phyloP scores from a whole-genome alignment of 2,888 invertebrate species.

The Crepidodera aurea region DNA sequence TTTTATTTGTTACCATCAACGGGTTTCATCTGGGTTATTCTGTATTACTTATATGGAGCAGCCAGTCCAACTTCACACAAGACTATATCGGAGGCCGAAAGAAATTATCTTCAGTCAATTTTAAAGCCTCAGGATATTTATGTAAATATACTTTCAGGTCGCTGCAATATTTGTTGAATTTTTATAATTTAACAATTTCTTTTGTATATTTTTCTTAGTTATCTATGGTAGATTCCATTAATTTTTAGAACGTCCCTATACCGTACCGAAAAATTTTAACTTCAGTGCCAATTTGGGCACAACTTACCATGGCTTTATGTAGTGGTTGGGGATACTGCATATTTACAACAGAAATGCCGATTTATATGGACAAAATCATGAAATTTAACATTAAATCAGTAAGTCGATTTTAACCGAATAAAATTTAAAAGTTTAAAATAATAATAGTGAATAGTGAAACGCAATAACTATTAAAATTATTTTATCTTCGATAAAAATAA shows the following conservation, averaged over 20 bases:
- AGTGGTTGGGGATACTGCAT: conserved; percentile 5
- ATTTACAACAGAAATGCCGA: conserved; percentile 11
- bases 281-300: conserved; percentile 6
- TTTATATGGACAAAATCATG: conserved; percentile 20
- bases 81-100: conserved; percentile 2
- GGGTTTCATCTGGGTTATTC: not conserved
- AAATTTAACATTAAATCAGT: conserved; percentile 7
- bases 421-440: too few relatives aligned
- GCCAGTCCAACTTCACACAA: not conserved
- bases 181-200: too few relatives aligned
- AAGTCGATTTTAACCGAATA: not conserved
- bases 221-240: too few relatives aligned
- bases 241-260: conserved; percentile 10
- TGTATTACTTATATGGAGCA: not conserved
- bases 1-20: conserved; percentile 10
- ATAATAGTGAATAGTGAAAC: too few relatives aligned
- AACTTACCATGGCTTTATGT: not conserved
- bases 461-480: too few relatives aligned
- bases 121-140: not conserved
- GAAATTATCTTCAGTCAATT: not conserved
- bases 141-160: too few relatives aligned
- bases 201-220: too few relatives aligned
- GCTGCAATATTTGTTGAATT: too few relatives aligned
- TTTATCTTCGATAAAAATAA: too few relatives aligned
- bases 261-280: conserved; percentile 11